Percentiles rank a stretch among this genome's conserved stretches.
phyloP scores from a whole-genome alignment of 2,888 invertebrate genomes.

The Coronaproctus castanopsis region DNA sequence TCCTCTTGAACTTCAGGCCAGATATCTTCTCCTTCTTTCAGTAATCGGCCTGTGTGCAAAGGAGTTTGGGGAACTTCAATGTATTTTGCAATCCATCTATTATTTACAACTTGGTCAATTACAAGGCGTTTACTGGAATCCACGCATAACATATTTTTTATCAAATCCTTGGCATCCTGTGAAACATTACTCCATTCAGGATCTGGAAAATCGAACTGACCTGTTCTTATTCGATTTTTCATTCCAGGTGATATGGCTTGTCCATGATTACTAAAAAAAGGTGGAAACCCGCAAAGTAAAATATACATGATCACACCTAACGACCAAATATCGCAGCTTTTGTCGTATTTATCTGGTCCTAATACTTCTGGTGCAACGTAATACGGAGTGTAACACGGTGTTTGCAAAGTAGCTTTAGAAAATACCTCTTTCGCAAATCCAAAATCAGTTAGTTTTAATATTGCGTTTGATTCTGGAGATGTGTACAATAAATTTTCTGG shows the following conservation, averaged over 20 bases:
- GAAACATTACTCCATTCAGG: conserved; percentile 93
- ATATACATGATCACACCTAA: conserved; percentile 99
- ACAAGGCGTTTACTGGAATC: conserved; percentile 74
- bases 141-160: conserved; percentile 80
- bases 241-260: conserved; percentile 96
- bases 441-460: conserved; percentile 92
- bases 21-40: conserved; percentile 74
- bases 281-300: conserved; percentile 92
- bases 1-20: conserved; percentile 99
- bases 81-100: conserved; percentile 69
- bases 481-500: conserved; percentile 92
- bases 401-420: conserved; percentile 63
- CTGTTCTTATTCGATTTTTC: conserved; percentile 87
- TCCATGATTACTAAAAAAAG: conserved; percentile 95
- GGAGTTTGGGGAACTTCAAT: conserved; percentile 88
- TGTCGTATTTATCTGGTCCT: conserved; percentile 93
- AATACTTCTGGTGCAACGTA: conserved; percentile 85
- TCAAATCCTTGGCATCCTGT: conserved; percentile 83
- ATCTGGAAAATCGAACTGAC: conserved; percentile 91
- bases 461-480: conserved; percentile 42
- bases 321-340: conserved; percentile 98
- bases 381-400: conserved; percentile 97
- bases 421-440: conserved; percentile 94
- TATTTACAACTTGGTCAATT: conserved; percentile 75
- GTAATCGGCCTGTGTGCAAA: conserved; percentile 67